Conservation (phyloP, 64 coral and sea anemone species). For the Anthopleura sola region DNA sequence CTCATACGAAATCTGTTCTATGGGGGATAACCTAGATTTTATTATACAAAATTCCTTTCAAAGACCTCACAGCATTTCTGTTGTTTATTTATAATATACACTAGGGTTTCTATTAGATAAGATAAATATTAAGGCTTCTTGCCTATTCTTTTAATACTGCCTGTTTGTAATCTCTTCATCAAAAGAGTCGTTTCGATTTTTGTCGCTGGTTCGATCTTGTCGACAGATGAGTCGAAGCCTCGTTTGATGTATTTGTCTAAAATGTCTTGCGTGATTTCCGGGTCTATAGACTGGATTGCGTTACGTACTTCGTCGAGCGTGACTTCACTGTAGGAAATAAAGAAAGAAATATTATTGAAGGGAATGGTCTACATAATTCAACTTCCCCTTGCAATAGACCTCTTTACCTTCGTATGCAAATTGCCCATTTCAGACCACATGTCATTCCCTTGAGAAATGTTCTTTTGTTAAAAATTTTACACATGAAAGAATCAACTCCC, state of each 20-base stretch:
- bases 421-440: too few species aligned
- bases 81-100: neutral
- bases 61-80: neutral
- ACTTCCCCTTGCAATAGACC: too few species aligned
- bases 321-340: constrained; percentile 37
- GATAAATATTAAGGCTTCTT: constrained; percentile 44
- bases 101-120: neutral
- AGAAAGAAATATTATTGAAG: neutral
- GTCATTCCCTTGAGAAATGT: too few species aligned
- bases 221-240: constrained; percentile 35
- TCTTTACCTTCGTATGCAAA: too few species aligned
- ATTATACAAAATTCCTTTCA: neutral
- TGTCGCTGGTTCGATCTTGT: constrained; percentile 38
- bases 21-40: too few species aligned
- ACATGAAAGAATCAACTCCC: too few species aligned
- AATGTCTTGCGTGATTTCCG: constrained; percentile 52
- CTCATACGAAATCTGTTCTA: too few species aligned
- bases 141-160: constrained; percentile 88
- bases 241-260: constrained; percentile 67
- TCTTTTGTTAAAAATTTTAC: too few species aligned
- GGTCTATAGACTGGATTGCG: constrained; percentile 80
- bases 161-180: constrained; percentile 79
- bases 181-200: constrained; percentile 68
- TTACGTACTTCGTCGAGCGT: constrained; percentile 62
- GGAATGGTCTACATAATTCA: too few species aligned